Evolutionary conservation across 2,888 invertebrate species (phyloP).

Genomic region (Agapetus fuscipes): DNA sequence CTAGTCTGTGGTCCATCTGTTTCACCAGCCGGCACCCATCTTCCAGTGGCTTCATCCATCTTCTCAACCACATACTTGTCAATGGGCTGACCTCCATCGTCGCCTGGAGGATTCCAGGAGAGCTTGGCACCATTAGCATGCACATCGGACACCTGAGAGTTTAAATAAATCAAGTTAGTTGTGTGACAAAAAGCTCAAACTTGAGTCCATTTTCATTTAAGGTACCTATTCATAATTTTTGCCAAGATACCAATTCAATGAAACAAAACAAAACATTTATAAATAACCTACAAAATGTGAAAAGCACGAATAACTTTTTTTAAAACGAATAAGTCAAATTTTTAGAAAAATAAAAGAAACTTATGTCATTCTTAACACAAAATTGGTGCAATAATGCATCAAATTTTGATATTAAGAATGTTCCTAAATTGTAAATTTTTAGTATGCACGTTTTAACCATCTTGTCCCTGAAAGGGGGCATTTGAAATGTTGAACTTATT

Average conservation of each 20-base stretch:
- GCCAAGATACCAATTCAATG: background rate
- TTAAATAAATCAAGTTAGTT: background rate
- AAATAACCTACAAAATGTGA: too few species aligned
- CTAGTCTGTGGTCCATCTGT: constrained; percentile 75
- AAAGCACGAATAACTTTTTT: too few species aligned
- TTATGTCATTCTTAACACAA: too few species aligned
- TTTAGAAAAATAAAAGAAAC: too few species aligned
- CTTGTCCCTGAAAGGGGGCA: too few species aligned
- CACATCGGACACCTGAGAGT: constrained; percentile 64
- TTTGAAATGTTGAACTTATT: too few species aligned
- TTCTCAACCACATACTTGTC: constrained; percentile 93
- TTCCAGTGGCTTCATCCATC: constrained; percentile 85
- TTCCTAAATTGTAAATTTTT: too few species aligned
- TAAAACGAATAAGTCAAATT: too few species aligned
- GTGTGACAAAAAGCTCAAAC: background rate
- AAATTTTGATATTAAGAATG: too few species aligned
- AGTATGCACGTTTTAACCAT: too few species aligned
- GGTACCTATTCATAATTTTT: too few species aligned
- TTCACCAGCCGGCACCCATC: constrained; percentile 91
- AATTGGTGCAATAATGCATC: too few species aligned
- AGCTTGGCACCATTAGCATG: constrained; percentile 84
- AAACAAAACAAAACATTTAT: background rate
- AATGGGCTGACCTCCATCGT: constrained; percentile 90
- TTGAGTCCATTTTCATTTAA: background rate
- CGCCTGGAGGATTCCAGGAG: constrained; percentile 86